Evolutionary conservation across 2,888 invertebrate genomes (phyloP), one percentile per base, ranked within the genome.

Genomic region (Leptinotarsa tumamoca): DNA sequence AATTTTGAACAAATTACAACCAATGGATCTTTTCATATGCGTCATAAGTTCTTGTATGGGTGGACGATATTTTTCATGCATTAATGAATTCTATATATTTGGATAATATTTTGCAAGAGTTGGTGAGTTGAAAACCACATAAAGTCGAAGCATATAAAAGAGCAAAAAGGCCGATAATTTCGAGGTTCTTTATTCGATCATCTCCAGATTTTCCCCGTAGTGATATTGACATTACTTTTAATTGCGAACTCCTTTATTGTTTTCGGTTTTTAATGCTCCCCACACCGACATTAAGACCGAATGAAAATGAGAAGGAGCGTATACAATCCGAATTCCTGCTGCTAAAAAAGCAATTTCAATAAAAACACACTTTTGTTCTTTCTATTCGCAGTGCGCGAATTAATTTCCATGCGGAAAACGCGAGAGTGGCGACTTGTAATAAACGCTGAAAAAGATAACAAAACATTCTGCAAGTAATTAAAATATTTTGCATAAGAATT

Each of bases 401-500:
- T 69, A 69, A 52, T 69, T 69, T 54, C 3, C 18, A 33, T 58
- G 21, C 23, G 58, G 70, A n/a, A 33, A 63, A 43, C 43, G 33
- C 7, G 43, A 17, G 7, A 63, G 18, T 63, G n/a, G 43, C 17
- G n/a, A 63, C 63, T 33, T 43, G 63, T 63, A 18, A 74, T 63
- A 18, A 74, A 74, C 70, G 58, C 33, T 52, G 70, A 79, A 77
- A 79, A 81, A 80, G 68, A 72, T 78, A 68, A 61, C 68, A 50
- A 67, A 78, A 71, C 78, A 76, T 79, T 80, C 79, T 75, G 73
- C 72, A 75, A 75, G 80, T 78, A 82, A 82, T 82, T 81, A 82
- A 81, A 80, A 81, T 81, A 82, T 82, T 81, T 80, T 80, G 75
- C 80, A 80, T 77, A 77, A 82, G 80, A 82, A 82, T 82, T 79